Conservation (phyloP, 2,888 invertebrate species). For the Thymelicus acteon region DNA sequence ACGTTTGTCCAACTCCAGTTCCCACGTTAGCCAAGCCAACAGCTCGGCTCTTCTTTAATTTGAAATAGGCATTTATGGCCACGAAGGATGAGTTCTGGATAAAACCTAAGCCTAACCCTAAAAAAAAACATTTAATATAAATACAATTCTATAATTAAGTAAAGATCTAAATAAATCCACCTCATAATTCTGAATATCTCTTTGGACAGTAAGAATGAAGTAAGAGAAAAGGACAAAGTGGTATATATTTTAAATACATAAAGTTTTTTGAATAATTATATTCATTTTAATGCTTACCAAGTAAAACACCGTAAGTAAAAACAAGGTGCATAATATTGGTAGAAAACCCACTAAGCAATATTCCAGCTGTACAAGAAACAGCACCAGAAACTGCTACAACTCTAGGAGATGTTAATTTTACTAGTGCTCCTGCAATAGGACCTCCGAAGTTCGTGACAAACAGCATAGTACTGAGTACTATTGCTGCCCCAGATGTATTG, state of each 20-base stretch:
- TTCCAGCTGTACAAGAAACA: conserved; percentile 67
- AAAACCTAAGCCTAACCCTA: conserved; percentile 88
- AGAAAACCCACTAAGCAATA: conserved; percentile 76
- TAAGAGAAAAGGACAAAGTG: too few relatives aligned
- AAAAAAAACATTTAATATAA: conserved; percentile 47
- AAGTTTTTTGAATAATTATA: too few relatives aligned
- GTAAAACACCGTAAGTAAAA: conserved; percentile 73
- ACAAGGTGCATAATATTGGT: conserved; percentile 74
- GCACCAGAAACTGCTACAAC: conserved; percentile 74
- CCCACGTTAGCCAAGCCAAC: conserved; percentile 91
- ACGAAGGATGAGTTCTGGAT: conserved; percentile 89
- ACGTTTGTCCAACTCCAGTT: conserved; percentile 90
- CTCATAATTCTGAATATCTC: too few relatives aligned
- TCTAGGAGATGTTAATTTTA: conserved; percentile 78
- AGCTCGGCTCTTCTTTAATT: conserved; percentile 87
- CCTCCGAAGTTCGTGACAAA: conserved; percentile 88
- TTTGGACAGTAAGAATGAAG: too few relatives aligned
- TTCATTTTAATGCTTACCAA: conserved; percentile 58
- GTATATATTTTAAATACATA: too few relatives aligned
- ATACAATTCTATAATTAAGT: neutral
- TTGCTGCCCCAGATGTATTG: conserved; percentile 87
- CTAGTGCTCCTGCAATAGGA: conserved; percentile 88
- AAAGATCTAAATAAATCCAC: neutral
- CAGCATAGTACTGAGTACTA: conserved; percentile 88
- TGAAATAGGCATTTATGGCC: conserved; percentile 89